Evolutionary conservation across 1,140 invertebrate genomes (phyloP).

Genomic region (Sycobia sp.): DNA sequence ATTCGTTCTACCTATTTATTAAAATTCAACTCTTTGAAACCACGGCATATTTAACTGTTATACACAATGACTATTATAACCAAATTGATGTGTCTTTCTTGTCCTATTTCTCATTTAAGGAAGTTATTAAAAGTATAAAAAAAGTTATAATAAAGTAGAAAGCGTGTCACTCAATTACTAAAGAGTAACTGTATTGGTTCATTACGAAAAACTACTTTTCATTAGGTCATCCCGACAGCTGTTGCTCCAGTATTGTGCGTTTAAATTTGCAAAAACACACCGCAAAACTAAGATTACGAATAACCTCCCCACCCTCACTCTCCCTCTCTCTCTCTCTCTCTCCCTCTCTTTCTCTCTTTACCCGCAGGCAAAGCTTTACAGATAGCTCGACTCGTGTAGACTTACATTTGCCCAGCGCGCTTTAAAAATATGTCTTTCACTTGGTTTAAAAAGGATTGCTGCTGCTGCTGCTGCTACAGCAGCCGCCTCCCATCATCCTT

Average conservation of each 20-base stretch:
- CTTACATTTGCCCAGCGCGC: slow-evolving; percentile 7
- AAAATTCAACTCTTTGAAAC: no score
- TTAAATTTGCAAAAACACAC: slow-evolving; percentile 17
- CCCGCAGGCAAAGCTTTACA: slow-evolving; percentile 24
- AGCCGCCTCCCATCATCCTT: background rate
- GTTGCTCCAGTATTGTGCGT: background rate
- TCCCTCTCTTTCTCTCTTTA: no score
- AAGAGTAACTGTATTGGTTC: no score
- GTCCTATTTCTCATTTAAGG: background rate
- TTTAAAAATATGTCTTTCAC: slow-evolving; percentile 29
- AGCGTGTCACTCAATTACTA: background rate
- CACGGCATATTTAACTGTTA: no score
- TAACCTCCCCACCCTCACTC: no score
- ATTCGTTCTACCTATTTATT: no score
- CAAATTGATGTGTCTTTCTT: no score
- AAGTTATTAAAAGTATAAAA: background rate
- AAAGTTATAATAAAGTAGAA: no score
- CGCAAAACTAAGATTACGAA: slow-evolving; percentile 23
- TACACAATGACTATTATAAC: no score
- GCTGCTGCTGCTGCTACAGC: no score
- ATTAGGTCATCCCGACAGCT: no score
- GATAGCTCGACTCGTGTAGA: slow-evolving; percentile 16
- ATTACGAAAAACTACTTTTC: no score
- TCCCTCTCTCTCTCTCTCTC: background rate
- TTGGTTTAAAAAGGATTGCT: slow-evolving; percentile 27